Percentiles rank a stretch among this genome's conserved stretches.
These are phyloP conservation scores for Idaea dimidiata DNA, from an alignment of 2,888 invertebrate species.

Conservation along the genomic window DNA sequence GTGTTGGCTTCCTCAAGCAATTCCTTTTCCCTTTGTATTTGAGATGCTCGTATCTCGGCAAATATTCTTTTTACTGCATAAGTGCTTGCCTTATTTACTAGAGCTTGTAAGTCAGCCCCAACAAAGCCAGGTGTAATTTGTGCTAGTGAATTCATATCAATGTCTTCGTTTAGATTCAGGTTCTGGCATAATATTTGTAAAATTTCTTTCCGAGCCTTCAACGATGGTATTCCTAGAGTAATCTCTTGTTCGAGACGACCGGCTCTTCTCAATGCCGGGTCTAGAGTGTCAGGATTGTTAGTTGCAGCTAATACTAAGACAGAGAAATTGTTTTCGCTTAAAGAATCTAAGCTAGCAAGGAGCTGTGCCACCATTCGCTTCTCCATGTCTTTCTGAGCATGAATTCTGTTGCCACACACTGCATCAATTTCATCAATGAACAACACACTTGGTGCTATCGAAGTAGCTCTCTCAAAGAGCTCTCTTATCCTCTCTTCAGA, in stretches of 20 bases:
- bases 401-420: constrained; percentile 94
- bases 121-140: constrained; percentile 96
- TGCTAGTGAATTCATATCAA: constrained; percentile 88
- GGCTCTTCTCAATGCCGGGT: constrained; percentile 94
- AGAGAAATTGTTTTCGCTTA: constrained; percentile 76
- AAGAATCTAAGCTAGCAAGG: constrained; percentile 92
- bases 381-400: constrained; percentile 97
- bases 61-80: constrained; percentile 87
- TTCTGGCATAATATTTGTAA: constrained; percentile 85
- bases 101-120: constrained; percentile 94
- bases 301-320: constrained; percentile 97
- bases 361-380: constrained; percentile 96
- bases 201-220: constrained; percentile 90
- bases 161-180: constrained; percentile 84
- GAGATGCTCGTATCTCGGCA: constrained; percentile 51
- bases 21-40: constrained; percentile 30
- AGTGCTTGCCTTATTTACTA: constrained; percentile 93
- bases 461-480: constrained; percentile 91
- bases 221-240: constrained; percentile 94
- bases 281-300: constrained; percentile 94
- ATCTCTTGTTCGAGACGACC: constrained; percentile 98
- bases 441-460: constrained; percentile 89
- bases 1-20: constrained; percentile 21
- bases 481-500: constrained; percentile 96
- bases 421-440: constrained; percentile 99